These are phyloP conservation scores for Chaetophractus vellerosus DNA, from an alignment of 2,797 vertebrate species.

Conservation along the genomic window DNA sequence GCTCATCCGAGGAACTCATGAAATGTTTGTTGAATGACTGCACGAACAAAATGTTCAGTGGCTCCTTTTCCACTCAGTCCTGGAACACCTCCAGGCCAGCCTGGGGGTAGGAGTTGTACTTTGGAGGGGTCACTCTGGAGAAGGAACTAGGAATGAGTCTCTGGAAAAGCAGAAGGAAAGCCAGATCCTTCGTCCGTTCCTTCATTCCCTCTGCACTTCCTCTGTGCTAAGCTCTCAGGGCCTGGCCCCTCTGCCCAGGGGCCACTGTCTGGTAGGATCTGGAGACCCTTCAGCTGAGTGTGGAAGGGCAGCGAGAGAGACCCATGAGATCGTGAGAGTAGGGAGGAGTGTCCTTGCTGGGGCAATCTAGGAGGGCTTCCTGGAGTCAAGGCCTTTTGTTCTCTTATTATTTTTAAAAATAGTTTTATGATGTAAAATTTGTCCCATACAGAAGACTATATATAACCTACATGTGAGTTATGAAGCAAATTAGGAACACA, in stretches of 20 bases:
- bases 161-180: background rate
- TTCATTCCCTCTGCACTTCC: background rate
- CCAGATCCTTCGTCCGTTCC: accelerated
- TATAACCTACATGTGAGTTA: accelerated
- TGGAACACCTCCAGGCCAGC: background rate
- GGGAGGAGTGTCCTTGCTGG: background rate
- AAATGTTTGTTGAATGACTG: background rate
- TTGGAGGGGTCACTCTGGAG: background rate
- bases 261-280: background rate
- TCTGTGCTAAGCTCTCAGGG: background rate
- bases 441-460: background rate
- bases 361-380: background rate
- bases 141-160: background rate
- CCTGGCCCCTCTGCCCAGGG: background rate
- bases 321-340: background rate
- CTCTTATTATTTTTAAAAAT: background rate
- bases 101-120: background rate
- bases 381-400: background rate
- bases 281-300: background rate
- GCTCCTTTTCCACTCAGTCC: background rate
- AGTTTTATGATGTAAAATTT: background rate
- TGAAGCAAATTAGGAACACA: background rate
- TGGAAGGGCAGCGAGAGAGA: background rate
- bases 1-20: background rate
- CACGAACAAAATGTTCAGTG: too few relatives aligned